Evolutionary conservation across 2,113 vertebrate genomes (phyloP).

Genomic region (Eubucco bourcierii): DNA sequence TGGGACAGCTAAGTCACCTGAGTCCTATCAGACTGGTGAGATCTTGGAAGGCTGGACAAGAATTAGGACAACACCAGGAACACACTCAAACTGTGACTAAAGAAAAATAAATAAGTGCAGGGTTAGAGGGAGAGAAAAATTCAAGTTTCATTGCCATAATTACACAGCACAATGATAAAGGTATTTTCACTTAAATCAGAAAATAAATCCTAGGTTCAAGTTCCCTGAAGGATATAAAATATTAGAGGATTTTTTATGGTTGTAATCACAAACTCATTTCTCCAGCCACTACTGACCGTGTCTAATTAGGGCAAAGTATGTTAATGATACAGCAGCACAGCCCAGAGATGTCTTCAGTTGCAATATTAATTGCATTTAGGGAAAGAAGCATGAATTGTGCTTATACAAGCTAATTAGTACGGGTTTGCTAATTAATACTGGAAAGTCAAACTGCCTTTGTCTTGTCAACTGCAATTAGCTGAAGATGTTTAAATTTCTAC

Average conservation of each 20-base stretch:
- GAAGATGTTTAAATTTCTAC: slow-evolving; percentile 43
- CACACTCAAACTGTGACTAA: background rate
- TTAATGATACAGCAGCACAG: slow-evolving; percentile 57
- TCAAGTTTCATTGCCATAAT: slow-evolving; percentile 40
- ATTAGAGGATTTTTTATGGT: slow-evolving; percentile 55
- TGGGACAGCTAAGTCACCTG: background rate
- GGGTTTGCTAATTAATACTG: slow-evolving; percentile 78
- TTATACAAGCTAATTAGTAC: slow-evolving; percentile 76
- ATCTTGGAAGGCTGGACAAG: background rate
- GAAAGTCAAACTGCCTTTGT: slow-evolving; percentile 76
- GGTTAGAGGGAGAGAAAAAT: slow-evolving; percentile 5
- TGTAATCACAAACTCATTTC: slow-evolving; percentile 66
- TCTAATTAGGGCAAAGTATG: slow-evolving; percentile 72
- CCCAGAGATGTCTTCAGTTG: slow-evolving; percentile 60
- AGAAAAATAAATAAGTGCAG: slow-evolving; percentile 14
- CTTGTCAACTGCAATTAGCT: slow-evolving; percentile 75
- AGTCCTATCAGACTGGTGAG: background rate
- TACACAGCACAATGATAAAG: slow-evolving; percentile 19
- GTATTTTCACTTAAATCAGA: slow-evolving; percentile 55
- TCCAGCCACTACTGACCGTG: slow-evolving; percentile 56
- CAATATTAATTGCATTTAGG: slow-evolving; percentile 73
- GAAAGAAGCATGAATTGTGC: slow-evolving; percentile 69
- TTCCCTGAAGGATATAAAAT: slow-evolving; percentile 56
- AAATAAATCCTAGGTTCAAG: slow-evolving; percentile 48
- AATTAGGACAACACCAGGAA: background rate